Percentiles rank a stretch among this genome's conserved stretches.
These are phyloP conservation scores for Graphium colonna DNA, from an alignment of 2,888 invertebrate genomes.

Conservation along the genomic window DNA sequence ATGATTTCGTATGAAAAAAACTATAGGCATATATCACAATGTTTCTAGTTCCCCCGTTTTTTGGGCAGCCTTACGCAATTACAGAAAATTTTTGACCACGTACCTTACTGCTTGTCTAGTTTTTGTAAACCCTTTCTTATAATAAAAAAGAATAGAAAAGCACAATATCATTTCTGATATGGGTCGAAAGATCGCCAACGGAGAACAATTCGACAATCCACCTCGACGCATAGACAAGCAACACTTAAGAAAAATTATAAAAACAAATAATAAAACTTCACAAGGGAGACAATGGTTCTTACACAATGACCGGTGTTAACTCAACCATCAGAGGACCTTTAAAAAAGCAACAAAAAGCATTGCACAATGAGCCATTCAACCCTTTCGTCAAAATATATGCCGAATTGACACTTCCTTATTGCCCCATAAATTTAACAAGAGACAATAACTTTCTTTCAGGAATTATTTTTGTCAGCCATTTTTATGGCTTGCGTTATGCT, in stretches of 20 bases:
- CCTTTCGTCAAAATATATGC: slow-evolving; percentile 74
- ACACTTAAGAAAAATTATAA: slow-evolving; percentile 60
- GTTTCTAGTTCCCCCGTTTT: too few relatives aligned
- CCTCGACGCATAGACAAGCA: slow-evolving; percentile 39
- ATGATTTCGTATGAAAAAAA: too few relatives aligned
- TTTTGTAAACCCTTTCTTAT: too few relatives aligned
- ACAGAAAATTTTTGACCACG: too few relatives aligned
- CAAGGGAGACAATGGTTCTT: slow-evolving; percentile 56
- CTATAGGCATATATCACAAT: too few relatives aligned
- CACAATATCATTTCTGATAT: too few relatives aligned
- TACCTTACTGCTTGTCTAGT: too few relatives aligned
- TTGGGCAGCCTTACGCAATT: too few relatives aligned
- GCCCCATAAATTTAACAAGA: slow-evolving; percentile 67
- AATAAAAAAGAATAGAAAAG: too few relatives aligned
- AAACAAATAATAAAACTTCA: slow-evolving; percentile 63
- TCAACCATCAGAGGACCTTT: slow-evolving; percentile 47
- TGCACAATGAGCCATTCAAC: slow-evolving; percentile 69
- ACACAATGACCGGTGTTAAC: slow-evolving; percentile 64
- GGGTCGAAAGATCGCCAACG: not conserved
- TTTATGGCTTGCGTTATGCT: slow-evolving; percentile 18
- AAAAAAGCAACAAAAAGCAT: slow-evolving; percentile 59
- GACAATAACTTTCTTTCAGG: slow-evolving; percentile 32
- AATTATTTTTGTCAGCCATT: slow-evolving; percentile 27
- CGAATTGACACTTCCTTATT: slow-evolving; percentile 74
- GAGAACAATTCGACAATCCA: slow-evolving; percentile 4